Evolutionary conservation across 1,140 invertebrate genomes (phyloP).

Genomic region (Drosophila kurseongensis): DNA sequence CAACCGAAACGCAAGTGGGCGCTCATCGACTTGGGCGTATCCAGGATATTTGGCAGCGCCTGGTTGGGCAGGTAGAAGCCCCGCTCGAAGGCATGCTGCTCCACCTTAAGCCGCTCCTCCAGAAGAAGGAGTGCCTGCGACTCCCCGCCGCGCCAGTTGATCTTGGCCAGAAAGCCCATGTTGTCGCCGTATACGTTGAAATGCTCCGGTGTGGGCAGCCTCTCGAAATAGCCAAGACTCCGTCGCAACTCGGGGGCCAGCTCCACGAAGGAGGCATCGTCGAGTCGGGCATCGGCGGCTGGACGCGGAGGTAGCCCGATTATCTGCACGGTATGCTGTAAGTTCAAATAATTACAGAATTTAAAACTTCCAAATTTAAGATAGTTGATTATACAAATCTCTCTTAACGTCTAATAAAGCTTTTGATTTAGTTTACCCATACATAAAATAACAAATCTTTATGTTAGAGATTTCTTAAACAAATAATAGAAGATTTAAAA

Average conservation of each 20-base stretch:
- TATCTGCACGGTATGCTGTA: slow-evolving; percentile 86
- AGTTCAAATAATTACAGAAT: background rate
- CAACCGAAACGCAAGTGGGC: slow-evolving; percentile 89
- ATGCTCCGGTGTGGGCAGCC: slow-evolving; percentile 87
- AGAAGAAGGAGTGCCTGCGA: slow-evolving; percentile 87
- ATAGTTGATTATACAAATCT: no score
- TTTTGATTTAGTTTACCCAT: no score
- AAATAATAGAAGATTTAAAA: no score
- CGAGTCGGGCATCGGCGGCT: slow-evolving; percentile 85
- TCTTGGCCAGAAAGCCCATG: slow-evolving; percentile 71
- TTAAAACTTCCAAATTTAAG: background rate
- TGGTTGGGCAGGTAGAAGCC: slow-evolving; percentile 89
- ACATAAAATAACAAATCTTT: no score
- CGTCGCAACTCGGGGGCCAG: slow-evolving; percentile 84
- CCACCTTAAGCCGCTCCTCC: slow-evolving; percentile 86
- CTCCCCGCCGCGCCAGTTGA: slow-evolving; percentile 88
- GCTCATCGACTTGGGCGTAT: slow-evolving; percentile 89
- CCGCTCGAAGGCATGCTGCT: slow-evolving; percentile 87
- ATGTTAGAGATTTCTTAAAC: no score
- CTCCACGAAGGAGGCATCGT: slow-evolving; percentile 85
- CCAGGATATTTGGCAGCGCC: slow-evolving; percentile 88
- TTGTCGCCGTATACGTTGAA: slow-evolving; percentile 86
- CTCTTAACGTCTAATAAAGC: no score
- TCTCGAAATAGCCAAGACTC: slow-evolving; percentile 85
- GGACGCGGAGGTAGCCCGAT: slow-evolving; percentile 88